Conservation (phyloP, 2,797 vertebrate species). For the Kryptopterus vitreolus region DNA sequence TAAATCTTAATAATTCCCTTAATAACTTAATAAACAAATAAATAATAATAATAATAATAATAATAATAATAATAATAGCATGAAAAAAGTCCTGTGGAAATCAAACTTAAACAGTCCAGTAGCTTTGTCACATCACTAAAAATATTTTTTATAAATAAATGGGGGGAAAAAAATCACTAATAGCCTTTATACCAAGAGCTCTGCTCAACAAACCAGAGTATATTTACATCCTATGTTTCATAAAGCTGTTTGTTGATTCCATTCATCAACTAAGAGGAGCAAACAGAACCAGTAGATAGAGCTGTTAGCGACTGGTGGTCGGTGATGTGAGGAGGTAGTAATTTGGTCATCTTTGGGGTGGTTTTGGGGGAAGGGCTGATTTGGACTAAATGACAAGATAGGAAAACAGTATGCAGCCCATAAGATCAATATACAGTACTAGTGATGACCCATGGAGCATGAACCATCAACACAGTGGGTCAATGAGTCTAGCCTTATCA, state of each 20-base stretch:
- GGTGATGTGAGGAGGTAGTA: conserved; percentile 55
- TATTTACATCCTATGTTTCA: not conserved
- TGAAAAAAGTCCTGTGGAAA: not conserved
- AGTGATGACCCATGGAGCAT: conserved; percentile 49
- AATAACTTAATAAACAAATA: not conserved
- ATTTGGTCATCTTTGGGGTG: conserved; percentile 57
- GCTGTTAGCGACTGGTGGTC: not conserved
- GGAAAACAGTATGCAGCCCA: conserved; percentile 29
- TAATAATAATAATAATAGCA: not conserved
- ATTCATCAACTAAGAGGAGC: not conserved
- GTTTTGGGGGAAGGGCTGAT: conserved; percentile 59
- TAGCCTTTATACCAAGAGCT: not conserved
- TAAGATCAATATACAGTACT: conserved; percentile 66
- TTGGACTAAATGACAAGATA: conserved; percentile 54
- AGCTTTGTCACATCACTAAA: not conserved
- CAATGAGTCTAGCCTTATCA: conserved; percentile 67
- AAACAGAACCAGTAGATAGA: conserved; percentile 25
- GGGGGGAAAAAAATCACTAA: not conserved
- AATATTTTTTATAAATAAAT: too few species aligned
- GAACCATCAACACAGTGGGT: conserved; percentile 54
- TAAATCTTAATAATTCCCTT: too few species aligned
- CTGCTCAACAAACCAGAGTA: not conserved
- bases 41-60: not conserved
- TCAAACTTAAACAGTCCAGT: not conserved
- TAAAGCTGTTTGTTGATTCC: not conserved